Evolutionary conservation across 92 coral and sea anemone genomes (phyloP), one percentile per base, ranked within the genome.

Genomic region (Phymanthus crucifer): DNA sequence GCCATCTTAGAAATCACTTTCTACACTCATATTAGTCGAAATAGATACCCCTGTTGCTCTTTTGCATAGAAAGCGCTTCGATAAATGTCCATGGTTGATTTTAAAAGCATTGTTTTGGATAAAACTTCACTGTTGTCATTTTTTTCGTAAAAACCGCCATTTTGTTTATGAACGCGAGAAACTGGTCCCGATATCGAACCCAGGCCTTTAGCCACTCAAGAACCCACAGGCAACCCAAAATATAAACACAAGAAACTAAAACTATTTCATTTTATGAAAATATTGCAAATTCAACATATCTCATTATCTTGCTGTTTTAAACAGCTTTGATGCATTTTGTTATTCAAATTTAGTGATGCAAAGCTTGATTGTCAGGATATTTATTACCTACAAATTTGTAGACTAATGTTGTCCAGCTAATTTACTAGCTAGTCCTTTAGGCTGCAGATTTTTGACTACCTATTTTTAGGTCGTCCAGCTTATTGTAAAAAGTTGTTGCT

Each of bases 81-180:
- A 27, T 26, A 61, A 61, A 61, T 1, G 35, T 61, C 34, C 16
- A 8, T 1, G 17, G 17, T 61, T 1, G 68, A 26, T 11, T 61
- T 61, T 0, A 29, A 7, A 29, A 27, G 29, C 68, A 61, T 61
- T 24, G 27, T 61, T 61, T 10, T 61, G 17, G 68, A 27, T 6
- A 29, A 61, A 61, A 26, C 34, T 61, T 61, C 68, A 61, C 26
- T 61, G 68, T 29, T 61, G 68, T 61, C 4, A 38, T 45, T 31
- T 46, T n/a, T 36, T 77, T 77, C 64, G 19, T 77, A 77, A 77
- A 77, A 77, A 77, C 81, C 81, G 81, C 81, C 81, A 77, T 77
- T 64, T 77, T 77, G 81, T 77, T 77, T 61, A 12, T 64, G 73
- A 77, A 77, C 48, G 66, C 13, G 81, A 38, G 54, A 56, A 36